Evolutionary conservation across 2,888 invertebrate genomes (phyloP).

Genomic region (Ommatoiulus sabulosus): DNA sequence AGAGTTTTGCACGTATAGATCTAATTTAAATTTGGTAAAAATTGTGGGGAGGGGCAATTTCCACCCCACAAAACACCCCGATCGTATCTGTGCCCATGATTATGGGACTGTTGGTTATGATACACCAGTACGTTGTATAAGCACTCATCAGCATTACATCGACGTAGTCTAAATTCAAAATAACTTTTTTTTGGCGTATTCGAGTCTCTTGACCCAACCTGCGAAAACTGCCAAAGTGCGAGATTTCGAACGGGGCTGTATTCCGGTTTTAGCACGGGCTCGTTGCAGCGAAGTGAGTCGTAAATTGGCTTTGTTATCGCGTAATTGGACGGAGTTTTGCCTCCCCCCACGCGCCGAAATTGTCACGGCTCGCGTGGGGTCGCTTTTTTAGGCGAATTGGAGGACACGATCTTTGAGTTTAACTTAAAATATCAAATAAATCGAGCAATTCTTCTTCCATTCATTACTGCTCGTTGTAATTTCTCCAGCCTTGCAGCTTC

Average conservation of each 20-base stretch:
- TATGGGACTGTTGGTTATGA: no score
- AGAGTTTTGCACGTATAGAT: no score
- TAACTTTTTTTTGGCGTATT: no score
- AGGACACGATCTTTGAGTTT: background rate
- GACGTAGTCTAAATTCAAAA: no score
- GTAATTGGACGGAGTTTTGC: background rate
- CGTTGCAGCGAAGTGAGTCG: background rate
- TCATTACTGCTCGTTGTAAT: background rate
- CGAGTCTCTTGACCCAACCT: no score
- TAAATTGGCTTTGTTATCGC: background rate
- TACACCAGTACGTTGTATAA: no score
- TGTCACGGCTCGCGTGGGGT: background rate
- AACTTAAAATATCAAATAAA: background rate
- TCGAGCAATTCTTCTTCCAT: background rate
- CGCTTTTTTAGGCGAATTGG: background rate
- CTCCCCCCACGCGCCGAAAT: background rate
- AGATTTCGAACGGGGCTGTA: background rate
- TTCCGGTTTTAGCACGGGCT: background rate
- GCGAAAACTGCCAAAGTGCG: background rate
- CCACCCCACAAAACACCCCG: no score
- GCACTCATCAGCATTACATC: no score
- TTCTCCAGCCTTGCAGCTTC: background rate
- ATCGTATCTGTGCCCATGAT: no score
- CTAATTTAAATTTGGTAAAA: no score
- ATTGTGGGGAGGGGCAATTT: no score